phyloP scores from a whole-genome alignment of 2,888 invertebrate species.

The Eilema depressum region DNA sequence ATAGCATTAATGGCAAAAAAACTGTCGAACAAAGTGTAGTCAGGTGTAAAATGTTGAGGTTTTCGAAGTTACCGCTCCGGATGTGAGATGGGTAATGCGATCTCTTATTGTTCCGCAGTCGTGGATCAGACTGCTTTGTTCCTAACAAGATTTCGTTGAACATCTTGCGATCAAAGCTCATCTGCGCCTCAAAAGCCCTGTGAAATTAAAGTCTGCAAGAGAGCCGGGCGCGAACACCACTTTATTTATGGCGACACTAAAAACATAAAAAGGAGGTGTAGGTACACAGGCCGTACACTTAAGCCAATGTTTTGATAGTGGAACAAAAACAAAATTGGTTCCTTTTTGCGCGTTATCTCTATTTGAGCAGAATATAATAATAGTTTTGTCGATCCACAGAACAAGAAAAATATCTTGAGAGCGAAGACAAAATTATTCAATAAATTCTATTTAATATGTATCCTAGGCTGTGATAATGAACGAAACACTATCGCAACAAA shows the following conservation, averaged over 20 bases:
- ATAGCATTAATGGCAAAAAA: constrained; percentile 62
- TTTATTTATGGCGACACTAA: constrained; percentile 34
- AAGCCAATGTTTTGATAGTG: constrained; percentile 21
- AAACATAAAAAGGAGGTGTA: not conserved
- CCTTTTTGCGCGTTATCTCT: constrained; percentile 16
- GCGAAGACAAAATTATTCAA: not conserved
- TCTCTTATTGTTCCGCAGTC: constrained; percentile 65
- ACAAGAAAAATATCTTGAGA: not conserved
- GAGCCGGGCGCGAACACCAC: constrained; percentile 59
- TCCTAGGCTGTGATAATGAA: too few species aligned
- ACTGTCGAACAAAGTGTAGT: constrained; percentile 62
- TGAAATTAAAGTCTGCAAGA: constrained; percentile 64
- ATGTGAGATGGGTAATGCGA: constrained; percentile 75
- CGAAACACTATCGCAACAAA: too few species aligned
- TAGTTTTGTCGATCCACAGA: not conserved
- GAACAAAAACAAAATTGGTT: constrained; percentile 15
- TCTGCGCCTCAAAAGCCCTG: constrained; percentile 63
- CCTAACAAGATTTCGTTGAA: constrained; percentile 78
- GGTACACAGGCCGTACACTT: too few species aligned
- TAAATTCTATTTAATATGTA: not conserved
- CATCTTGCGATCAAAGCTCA: constrained; percentile 63
- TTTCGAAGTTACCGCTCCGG: constrained; percentile 71
- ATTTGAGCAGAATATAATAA: not conserved
- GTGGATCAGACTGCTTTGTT: constrained; percentile 67
- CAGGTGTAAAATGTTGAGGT: constrained; percentile 74